These are phyloP conservation scores for Heliconius congener DNA, from an alignment of 1,140 invertebrate genomes.

Conservation along the genomic window DNA sequence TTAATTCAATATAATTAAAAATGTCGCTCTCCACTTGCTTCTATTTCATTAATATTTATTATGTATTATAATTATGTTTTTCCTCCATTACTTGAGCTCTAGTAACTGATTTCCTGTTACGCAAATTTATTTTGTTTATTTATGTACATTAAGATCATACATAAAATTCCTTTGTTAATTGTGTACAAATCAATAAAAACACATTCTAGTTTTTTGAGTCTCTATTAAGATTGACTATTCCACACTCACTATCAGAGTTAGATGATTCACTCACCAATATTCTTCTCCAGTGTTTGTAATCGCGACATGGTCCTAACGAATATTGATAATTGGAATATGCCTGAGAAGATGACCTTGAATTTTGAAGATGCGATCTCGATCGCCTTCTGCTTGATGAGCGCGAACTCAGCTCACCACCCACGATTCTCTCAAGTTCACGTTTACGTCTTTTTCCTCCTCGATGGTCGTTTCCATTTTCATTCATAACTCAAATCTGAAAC, in stretches of 20 bases:
- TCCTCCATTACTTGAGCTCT: too few species aligned
- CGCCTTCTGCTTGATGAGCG: not conserved
- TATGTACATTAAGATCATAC: too few species aligned
- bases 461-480: not conserved
- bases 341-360: not conserved
- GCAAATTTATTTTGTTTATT: too few species aligned
- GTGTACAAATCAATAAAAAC: too few species aligned
- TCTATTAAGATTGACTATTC: not conserved
- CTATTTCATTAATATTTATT: too few species aligned
- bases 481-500: constrained; percentile 2
- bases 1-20: too few species aligned
- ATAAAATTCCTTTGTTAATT: too few species aligned
- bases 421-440: not conserved
- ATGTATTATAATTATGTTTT: too few species aligned
- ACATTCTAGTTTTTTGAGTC: too few species aligned
- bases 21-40: too few species aligned
- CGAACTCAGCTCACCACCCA: not conserved
- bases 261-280: not conserved
- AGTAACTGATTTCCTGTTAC: too few species aligned
- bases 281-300: not conserved
- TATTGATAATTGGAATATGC: not conserved
- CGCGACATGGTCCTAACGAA: not conserved
- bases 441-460: not conserved
- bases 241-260: not conserved
- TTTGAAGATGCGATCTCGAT: not conserved